A percentile compares a stretch with the other conserved stretches of the same genome.
phyloP scores from a whole-genome alignment of 2,888 invertebrate species.

The Temnothorax unifasciatus region DNA sequence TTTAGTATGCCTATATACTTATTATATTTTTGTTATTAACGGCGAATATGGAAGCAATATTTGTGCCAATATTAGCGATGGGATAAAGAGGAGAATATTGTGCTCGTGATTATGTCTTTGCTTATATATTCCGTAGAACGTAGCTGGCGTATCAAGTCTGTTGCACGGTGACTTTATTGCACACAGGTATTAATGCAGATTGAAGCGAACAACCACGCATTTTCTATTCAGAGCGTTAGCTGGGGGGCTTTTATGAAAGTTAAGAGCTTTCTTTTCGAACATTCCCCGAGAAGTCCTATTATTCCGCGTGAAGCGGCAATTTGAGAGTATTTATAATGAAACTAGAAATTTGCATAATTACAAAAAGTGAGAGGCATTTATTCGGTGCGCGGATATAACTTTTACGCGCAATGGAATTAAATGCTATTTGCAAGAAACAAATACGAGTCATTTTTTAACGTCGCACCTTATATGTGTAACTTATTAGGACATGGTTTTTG shows the following conservation, averaged over 20 bases:
- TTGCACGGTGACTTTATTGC: conserved; percentile 40
- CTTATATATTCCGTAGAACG: background rate
- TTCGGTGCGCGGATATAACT: background rate
- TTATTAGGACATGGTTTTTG: background rate
- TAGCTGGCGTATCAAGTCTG: conserved; percentile 37
- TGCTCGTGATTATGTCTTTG: conserved; percentile 5
- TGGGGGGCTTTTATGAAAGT: conserved; percentile 40
- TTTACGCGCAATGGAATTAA: background rate
- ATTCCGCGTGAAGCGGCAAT: conserved; percentile 35
- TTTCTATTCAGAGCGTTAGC: conserved; percentile 24
- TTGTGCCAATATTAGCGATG: background rate
- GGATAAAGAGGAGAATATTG: conserved; percentile 34
- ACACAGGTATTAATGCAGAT: conserved; percentile 49
- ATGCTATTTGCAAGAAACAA: conserved; percentile 1
- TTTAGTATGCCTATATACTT: background rate
- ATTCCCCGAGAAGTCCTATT: conserved; percentile 45
- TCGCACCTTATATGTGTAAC: background rate
- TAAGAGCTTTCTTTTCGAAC: conserved; percentile 45
- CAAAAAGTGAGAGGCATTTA: conserved; percentile 16
- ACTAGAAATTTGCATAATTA: conserved; percentile 55
- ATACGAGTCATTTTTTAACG: background rate
- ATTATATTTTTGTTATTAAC: conserved; percentile 7
- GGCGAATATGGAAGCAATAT: conserved; percentile 2
- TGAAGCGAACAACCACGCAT: conserved; percentile 40
- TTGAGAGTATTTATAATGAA: conserved; percentile 54